Conservation (phyloP, 2,113 vertebrate species). For the Erinaceus europaeus region DNA sequence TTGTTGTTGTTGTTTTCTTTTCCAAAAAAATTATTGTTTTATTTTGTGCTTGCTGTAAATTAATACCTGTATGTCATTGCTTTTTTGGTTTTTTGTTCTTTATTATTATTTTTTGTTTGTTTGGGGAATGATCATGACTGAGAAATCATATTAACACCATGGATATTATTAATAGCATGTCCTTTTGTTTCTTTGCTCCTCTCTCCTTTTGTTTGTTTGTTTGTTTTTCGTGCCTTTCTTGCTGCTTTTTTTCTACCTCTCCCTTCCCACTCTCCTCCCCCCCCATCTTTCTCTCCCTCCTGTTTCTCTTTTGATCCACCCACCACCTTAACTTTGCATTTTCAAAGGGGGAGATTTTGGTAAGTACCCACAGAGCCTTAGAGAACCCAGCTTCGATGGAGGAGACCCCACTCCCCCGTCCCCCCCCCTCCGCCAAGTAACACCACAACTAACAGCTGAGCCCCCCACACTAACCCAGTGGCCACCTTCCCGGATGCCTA, state of each 20-base stretch:
- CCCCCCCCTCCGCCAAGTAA: no score
- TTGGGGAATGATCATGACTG: constrained; percentile 74
- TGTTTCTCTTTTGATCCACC: constrained; percentile 74
- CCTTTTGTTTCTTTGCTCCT: constrained; percentile 86
- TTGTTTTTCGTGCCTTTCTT: constrained; percentile 73
- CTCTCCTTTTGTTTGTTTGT: constrained; percentile 76
- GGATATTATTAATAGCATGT: constrained; percentile 96
- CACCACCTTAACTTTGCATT: constrained; percentile 80
- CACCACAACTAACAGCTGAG: no score
- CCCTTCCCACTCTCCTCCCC: constrained; percentile 64
- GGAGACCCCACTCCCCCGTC: no score
- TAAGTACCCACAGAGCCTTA: constrained; percentile 88
- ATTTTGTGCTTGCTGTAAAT: constrained; percentile 61
- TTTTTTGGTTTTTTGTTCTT: no score
- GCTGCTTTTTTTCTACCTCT: constrained; percentile 63
- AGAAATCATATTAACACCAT: constrained; percentile 85
- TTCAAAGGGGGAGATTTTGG: constrained; percentile 96
- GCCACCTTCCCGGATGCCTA: no score
- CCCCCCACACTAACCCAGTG: no score
- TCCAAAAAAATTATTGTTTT: no score
- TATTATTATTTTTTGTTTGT: no score
- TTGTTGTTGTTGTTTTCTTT: no score
- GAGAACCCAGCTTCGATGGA: neutral
- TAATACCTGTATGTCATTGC: constrained; percentile 55
- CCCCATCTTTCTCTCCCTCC: no score